These are phyloP conservation scores for Drosophila mettleri DNA, from an alignment of 2,888 invertebrate species.

Conservation along the genomic window DNA sequence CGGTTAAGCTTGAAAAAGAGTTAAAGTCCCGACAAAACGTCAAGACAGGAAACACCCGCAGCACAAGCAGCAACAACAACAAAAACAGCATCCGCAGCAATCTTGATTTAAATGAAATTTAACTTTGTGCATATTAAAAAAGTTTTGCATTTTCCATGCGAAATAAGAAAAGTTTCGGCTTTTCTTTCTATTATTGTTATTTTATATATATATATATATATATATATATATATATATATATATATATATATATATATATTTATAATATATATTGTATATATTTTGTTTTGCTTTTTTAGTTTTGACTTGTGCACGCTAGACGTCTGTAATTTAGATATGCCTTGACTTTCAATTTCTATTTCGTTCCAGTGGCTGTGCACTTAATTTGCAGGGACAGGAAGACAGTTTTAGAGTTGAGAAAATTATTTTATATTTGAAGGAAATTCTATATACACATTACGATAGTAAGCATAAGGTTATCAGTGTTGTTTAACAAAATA, in stretches of 20 bases:
- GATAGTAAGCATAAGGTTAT: background rate
- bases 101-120: conserved; percentile 80
- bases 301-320: conserved; percentile 17
- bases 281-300: conserved; percentile 40
- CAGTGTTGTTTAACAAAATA: background rate
- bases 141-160: conserved; percentile 75
- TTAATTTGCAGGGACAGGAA: conserved; percentile 1
- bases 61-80: conserved; percentile 28
- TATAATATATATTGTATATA: conserved; percentile 7
- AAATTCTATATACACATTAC: background rate
- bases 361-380: background rate
- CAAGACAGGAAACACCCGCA: conserved; percentile 33
- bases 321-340: conserved; percentile 35
- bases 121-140: conserved; percentile 78
- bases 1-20: conserved; percentile 40
- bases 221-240: background rate
- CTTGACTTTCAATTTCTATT: conserved; percentile 11
- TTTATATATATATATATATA: background rate
- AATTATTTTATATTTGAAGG: background rate
- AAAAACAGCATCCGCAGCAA: conserved; percentile 44
- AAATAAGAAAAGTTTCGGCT: conserved; percentile 76
- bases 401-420: background rate
- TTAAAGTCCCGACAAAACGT: conserved; percentile 43
- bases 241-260: background rate
- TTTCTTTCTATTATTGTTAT: conserved; percentile 42